These are phyloP conservation scores for Stigmatopora nigra DNA, from an alignment of 2,113 vertebrate species.

Conservation along the genomic window DNA sequence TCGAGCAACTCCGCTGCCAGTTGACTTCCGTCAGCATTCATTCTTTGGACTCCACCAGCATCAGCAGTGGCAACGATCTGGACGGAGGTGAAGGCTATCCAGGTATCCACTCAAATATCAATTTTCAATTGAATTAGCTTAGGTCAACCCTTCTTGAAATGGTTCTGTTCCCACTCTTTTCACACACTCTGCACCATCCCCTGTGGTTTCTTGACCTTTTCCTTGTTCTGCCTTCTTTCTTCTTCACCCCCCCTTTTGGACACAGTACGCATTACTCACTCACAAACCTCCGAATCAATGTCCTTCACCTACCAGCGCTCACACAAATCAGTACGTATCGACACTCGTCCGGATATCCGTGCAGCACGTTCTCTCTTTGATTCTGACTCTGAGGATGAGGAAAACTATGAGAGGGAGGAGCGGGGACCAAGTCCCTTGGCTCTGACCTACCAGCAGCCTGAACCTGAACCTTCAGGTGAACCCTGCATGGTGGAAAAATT, in stretches of 20 bases:
- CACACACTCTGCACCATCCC: constrained; percentile 16
- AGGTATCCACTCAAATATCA: constrained; percentile 63
- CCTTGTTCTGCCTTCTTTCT: neutral
- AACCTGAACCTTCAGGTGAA: constrained; percentile 84
- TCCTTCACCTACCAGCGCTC: constrained; percentile 93
- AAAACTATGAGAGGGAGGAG: constrained; percentile 19
- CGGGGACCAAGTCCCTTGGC: constrained; percentile 52
- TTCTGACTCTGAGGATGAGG: constrained; percentile 74
- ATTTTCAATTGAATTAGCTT: neutral
- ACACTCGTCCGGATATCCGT: constrained; percentile 79
- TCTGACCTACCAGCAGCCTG: constrained; percentile 69
- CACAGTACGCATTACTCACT: constrained; percentile 89
- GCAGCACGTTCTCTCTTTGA: constrained; percentile 73
- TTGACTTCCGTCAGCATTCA: constrained; percentile 83
- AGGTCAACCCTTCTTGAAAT: constrained; percentile 1
- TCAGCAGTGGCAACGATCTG: constrained; percentile 83
- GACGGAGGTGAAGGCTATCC: constrained; percentile 84
- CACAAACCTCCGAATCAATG: constrained; percentile 89
- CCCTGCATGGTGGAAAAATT: constrained; percentile 53
- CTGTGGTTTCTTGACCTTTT: constrained; percentile 13
- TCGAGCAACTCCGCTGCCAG: constrained; percentile 92
- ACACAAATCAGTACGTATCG: constrained; percentile 87
- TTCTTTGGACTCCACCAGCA: constrained; percentile 83
- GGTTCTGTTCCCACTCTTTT: constrained; percentile 25
- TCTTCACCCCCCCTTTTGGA: constrained; percentile 13